Conservation (phyloP, 1,140 invertebrate genomes). For the Manduca sexta region DNA sequence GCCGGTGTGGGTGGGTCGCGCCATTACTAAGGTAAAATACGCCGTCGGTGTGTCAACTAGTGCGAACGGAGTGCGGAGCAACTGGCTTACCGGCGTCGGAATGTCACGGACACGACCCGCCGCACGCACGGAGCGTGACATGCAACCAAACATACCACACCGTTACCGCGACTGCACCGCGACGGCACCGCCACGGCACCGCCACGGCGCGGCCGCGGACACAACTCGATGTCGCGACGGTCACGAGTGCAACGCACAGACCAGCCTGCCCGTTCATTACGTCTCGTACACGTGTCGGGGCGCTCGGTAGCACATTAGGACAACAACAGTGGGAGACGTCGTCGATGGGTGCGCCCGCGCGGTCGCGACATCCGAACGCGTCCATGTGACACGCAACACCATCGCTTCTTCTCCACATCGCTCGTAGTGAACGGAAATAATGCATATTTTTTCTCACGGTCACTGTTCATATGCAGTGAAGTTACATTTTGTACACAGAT, state of each 20-base stretch:
- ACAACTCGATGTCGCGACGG: too few species aligned
- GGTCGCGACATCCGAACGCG: too few species aligned
- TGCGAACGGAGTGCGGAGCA: constrained; percentile 27
- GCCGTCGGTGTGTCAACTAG: constrained; percentile 24
- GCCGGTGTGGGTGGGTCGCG: constrained; percentile 15
- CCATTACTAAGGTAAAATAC: constrained; percentile 62
- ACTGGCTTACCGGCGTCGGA: constrained; percentile 47
- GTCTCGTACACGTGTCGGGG: too few species aligned
- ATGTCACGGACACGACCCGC: background rate
- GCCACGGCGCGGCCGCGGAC: too few species aligned
- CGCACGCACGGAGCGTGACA: constrained; percentile 24
- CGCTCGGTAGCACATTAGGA: too few species aligned
- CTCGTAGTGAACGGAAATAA: constrained; percentile 28
- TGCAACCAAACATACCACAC: constrained; percentile 47
- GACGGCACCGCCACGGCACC: background rate
- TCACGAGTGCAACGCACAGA: too few species aligned
- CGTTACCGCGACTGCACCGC: constrained; percentile 26
- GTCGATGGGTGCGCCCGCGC: too few species aligned
- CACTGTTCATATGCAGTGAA: background rate
- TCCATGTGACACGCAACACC: background rate
- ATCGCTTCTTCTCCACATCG: background rate
- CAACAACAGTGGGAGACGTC: too few species aligned
- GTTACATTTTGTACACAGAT: background rate
- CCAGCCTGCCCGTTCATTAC: too few species aligned
- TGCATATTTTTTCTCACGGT: constrained; percentile 55